A percentile compares a stretch with the other conserved stretches of the same genome.
These are phyloP conservation scores for Epinephelus malabaricus DNA, from an alignment of 2,797 vertebrate species.

Conservation along the genomic window DNA sequence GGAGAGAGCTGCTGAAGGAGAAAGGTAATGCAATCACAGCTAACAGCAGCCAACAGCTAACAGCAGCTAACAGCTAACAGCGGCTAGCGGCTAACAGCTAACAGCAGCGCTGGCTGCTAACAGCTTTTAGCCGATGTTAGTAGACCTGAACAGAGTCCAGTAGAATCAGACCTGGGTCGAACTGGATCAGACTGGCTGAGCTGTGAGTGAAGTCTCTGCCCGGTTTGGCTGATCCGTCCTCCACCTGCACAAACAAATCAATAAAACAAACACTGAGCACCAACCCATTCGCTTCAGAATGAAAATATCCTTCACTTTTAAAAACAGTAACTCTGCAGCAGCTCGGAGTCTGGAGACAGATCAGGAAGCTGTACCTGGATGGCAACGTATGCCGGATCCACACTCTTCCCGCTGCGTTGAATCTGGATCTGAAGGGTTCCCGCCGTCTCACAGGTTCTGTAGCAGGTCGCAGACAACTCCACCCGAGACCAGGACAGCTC, in stretches of 20 bases:
- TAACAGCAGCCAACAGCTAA: too few species aligned
- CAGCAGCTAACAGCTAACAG: too few species aligned
- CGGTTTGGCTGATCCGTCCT: slow-evolving; percentile 80
- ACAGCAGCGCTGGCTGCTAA: too few species aligned
- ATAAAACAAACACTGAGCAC: neutral
- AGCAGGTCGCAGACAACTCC: slow-evolving; percentile 81
- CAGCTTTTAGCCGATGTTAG: too few species aligned
- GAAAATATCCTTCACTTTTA: too few species aligned
- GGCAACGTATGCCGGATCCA: slow-evolving; percentile 82
- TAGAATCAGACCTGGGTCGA: slow-evolving; percentile 81
- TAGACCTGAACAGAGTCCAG: neutral
- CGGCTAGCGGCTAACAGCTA: too few species aligned
- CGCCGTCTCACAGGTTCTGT: slow-evolving; percentile 80
- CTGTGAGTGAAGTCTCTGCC: slow-evolving; percentile 85
- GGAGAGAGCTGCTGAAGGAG: too few species aligned
- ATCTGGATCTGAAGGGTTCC: slow-evolving; percentile 83
- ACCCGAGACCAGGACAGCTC: slow-evolving; percentile 82
- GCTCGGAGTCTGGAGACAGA: neutral
- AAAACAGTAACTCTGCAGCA: too few species aligned
- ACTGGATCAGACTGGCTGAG: slow-evolving; percentile 81
- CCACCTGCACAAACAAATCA: slow-evolving; percentile 72
- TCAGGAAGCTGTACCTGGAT: slow-evolving; percentile 74
- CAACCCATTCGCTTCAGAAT: neutral
- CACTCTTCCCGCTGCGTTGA: slow-evolving; percentile 76
- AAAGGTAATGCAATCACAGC: too few species aligned